Evolutionary conservation across 2,113 vertebrate genomes (phyloP).

Genomic region (Arizona elegans): DNA sequence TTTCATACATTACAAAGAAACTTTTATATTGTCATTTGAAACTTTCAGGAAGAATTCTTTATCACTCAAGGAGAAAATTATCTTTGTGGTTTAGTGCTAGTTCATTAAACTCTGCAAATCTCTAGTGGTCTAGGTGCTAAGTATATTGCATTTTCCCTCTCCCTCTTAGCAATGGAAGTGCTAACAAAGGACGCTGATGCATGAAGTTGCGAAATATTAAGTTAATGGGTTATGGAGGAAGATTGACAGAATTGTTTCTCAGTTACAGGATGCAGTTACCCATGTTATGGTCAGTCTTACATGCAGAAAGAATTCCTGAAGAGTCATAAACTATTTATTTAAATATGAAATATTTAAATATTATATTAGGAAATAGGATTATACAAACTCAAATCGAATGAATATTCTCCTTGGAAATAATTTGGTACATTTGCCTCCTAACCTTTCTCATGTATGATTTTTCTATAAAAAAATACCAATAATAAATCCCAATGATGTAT

Average conservation of each 20-base stretch:
- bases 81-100: not conserved
- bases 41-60: not conserved
- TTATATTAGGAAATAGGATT: not conserved
- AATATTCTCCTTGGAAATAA: not conserved
- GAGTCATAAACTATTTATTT: not conserved
- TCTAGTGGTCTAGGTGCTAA: not conserved
- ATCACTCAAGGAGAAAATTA: not conserved
- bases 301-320: not conserved
- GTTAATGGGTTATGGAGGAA: not conserved
- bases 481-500: not conserved
- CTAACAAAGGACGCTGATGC: not conserved
- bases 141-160: not conserved
- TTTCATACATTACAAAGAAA: not conserved
- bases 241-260: too few species aligned
- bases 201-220: not conserved
- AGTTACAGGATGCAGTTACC: not conserved
- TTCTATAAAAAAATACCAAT: constrained; percentile 6
- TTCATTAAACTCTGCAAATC: not conserved
- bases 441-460: not conserved
- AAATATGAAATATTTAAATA: not conserved
- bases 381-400: constrained; percentile 1
- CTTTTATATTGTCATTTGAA: not conserved
- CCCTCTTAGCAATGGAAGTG: not conserved
- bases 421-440: not conserved
- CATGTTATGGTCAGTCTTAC: not conserved